These are phyloP conservation scores for Anoura caudifer DNA, from an alignment of 2,113 vertebrate species.

Conservation along the genomic window DNA sequence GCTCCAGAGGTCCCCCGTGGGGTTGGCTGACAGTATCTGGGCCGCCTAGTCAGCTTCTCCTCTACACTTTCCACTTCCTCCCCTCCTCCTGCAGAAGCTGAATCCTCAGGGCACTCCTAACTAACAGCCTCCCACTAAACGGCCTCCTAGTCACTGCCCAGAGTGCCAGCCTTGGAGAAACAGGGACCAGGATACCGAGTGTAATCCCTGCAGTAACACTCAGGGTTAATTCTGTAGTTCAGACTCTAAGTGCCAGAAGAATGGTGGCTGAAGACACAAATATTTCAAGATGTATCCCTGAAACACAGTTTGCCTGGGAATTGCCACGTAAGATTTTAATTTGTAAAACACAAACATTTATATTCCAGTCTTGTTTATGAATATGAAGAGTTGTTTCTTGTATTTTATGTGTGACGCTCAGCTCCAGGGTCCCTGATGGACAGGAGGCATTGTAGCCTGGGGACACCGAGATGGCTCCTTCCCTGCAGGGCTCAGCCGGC, in stretches of 20 bases:
- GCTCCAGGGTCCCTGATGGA: neutral
- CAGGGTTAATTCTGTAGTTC: neutral
- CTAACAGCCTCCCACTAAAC: neutral
- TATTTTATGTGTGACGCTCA: neutral
- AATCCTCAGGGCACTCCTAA: neutral
- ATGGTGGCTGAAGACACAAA: neutral
- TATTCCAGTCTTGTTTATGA: neutral
- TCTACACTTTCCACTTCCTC: neutral
- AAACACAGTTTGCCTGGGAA: neutral
- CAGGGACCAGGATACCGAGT: neutral
- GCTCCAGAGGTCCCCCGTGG: neutral
- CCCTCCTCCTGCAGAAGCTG: neutral
- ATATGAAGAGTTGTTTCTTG: neutral
- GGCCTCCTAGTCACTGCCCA: neutral
- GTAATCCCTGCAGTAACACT: neutral
- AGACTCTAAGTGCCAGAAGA: neutral
- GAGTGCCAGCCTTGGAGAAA: neutral
- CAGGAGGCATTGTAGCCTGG: neutral
- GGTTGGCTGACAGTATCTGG: neutral
- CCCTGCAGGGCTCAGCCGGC: constrained; percentile 6
- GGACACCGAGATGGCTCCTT: neutral
- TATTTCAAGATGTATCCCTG: neutral
- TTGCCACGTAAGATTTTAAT: neutral
- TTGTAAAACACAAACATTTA: neutral
- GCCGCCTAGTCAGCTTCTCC: neutral